Base-by-base conservation (phyloP, 2,888 invertebrate genomes). In the Diloba caeruleocephala region DNA sequence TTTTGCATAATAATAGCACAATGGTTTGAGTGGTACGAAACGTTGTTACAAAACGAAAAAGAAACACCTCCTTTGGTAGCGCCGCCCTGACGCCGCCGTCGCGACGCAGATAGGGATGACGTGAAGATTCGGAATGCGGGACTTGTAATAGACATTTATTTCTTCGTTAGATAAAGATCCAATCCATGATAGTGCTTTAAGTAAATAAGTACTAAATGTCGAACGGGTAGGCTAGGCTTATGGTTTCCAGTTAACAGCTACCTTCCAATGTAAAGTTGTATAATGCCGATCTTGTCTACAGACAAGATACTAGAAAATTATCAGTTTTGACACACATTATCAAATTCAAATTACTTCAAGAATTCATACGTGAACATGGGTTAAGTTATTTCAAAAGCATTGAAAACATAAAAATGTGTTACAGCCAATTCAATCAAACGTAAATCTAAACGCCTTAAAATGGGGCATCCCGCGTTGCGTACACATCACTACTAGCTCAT, bases 1-100 rank as follows among this genome's bases (percentile, higher is more conserved):
- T 85, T 91, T 92, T 89, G 91, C 91, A 92, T 92, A 88, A 90
- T 91, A 90, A 90, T 88, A 80, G 80, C 76, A 90, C 90, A 90
- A 89, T 90, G 78, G 80, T 63, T 76, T 73, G 84, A 84, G 79
- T 74, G 76, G 72, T 74, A 71, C 57, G 60, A 58, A 63, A 59
- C 49, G 78, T 81, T 76, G 77, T 92, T 90, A 84, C 92, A 89
- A 90, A 90, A 89, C 78, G 72, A 74, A 74, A 78, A 80, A 81
- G 81, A 76, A 85, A 89, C 89, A 88, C 87, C 88, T 84, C 78
- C 72, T 77, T 66, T 65, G 41, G 45, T 48, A 75, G 74, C 66
- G 71, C 78, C 81, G 80, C 80, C 81, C 81, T 76, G 78, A 71
- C 76, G 74, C 74, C 76, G 74, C 74, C 70, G 63, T 60, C 67